These are phyloP conservation scores for Theristicus caerulescens DNA, from an alignment of 2,113 vertebrate species.

Conservation along the genomic window DNA sequence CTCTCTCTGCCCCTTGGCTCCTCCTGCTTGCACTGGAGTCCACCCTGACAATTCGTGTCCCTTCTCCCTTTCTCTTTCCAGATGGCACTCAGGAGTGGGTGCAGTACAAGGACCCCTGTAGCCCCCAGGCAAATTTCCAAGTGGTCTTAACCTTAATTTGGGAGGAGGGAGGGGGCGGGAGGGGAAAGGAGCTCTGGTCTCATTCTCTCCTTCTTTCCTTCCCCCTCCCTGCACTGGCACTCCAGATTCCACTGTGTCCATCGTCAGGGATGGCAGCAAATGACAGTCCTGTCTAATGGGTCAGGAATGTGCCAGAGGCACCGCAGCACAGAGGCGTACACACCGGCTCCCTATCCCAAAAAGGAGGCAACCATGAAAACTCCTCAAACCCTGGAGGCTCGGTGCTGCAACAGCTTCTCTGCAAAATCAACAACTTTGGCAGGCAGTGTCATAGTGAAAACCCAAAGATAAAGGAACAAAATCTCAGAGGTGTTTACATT, in stretches of 20 bases:
- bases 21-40: not conserved
- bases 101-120: not conserved
- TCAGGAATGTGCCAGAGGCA: not conserved
- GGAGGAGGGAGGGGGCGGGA: no score
- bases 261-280: not conserved
- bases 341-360: not conserved
- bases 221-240: rapidly evolving
- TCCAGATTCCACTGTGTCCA: not conserved
- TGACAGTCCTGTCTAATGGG: not conserved
- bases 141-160: not conserved
- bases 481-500: not conserved
- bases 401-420: not conserved
- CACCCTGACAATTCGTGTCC: not conserved
- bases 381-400: not conserved
- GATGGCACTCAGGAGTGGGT: not conserved
- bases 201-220: not conserved
- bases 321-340: not conserved
- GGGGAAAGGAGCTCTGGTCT: not conserved
- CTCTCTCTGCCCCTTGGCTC: not conserved
- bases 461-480: not conserved
- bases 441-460: not conserved
- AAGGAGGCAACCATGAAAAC: not conserved
- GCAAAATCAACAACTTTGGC: not conserved
- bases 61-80: not conserved
- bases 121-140: not conserved